phyloP scores from a whole-genome alignment of 2,113 vertebrate species.

The Sula dactylatra region DNA sequence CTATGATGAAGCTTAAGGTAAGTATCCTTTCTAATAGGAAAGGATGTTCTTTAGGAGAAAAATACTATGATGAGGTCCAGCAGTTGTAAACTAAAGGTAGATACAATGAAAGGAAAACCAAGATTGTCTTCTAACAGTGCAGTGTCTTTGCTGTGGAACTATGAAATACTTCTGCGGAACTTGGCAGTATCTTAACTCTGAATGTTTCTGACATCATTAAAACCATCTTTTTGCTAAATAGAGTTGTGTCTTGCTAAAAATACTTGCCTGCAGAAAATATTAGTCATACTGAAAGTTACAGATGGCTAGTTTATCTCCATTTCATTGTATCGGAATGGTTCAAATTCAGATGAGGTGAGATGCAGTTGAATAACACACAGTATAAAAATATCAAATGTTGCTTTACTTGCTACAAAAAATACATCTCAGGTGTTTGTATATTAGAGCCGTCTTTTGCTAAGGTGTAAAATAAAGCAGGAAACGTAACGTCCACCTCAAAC shows the following conservation, averaged over 20 bases:
- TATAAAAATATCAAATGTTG: background rate
- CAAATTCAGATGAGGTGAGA: background rate
- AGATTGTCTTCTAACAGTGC: background rate
- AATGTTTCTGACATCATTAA: background rate
- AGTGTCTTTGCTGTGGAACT: background rate
- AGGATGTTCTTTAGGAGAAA: background rate
- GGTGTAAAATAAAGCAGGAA: background rate
- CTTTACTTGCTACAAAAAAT: background rate
- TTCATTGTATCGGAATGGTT: background rate
- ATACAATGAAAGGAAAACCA: background rate
- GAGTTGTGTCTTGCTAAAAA: background rate
- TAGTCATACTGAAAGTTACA: background rate
- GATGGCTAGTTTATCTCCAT: background rate
- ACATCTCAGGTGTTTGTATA: background rate
- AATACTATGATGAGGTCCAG: background rate
- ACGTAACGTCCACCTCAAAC: rapidly evolving
- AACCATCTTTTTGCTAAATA: background rate
- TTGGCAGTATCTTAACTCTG: rapidly evolving
- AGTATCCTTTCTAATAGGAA: background rate
- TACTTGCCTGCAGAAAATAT: background rate
- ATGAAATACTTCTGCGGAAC: background rate
- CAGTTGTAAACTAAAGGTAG: background rate
- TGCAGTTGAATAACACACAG: background rate
- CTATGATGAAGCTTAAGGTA: background rate
- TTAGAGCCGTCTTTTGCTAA: background rate